Percentiles rank a stretch among this genome's conserved stretches.
Conservation (phyloP, 1,140 invertebrate genomes). For the Psilanteris sp. region DNA sequence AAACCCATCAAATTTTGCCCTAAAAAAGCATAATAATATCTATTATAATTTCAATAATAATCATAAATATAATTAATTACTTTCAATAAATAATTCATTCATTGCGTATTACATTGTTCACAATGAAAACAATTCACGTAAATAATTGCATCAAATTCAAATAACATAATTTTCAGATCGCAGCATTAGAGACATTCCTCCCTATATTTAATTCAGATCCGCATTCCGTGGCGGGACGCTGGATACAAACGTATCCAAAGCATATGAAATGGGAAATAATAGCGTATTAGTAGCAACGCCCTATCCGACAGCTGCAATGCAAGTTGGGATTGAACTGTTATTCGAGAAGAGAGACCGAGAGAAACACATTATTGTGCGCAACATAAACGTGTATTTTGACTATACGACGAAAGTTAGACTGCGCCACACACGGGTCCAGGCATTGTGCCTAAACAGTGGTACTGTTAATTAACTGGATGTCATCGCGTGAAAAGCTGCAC, state of each 20-base stretch:
- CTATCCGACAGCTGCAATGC: slow-evolving; percentile 61
- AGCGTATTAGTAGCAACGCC: slow-evolving; percentile 58
- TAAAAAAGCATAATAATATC: no score
- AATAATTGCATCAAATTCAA: no score
- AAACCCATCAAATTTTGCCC: no score
- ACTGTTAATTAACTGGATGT: slow-evolving; percentile 65
- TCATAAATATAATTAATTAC: no score
- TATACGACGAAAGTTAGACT: slow-evolving; percentile 34
- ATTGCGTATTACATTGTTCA: no score
- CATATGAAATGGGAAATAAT: slow-evolving; percentile 58
- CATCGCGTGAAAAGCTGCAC: slow-evolving; percentile 59
- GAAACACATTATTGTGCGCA: slow-evolving; percentile 25
- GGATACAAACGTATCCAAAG: slow-evolving; percentile 25
- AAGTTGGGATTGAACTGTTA: slow-evolving; percentile 64
- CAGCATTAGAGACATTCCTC: slow-evolving; percentile 1
- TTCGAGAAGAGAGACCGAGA: slow-evolving; percentile 32
- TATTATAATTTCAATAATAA: no score
- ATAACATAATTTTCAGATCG: background rate
- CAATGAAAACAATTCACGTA: no score
- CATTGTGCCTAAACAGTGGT: slow-evolving; percentile 39
- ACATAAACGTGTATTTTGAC: slow-evolving; percentile 47
- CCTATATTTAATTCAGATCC: background rate
- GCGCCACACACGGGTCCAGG: slow-evolving; percentile 33
- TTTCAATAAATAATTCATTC: no score
- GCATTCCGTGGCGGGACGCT: slow-evolving; percentile 45